Percentiles rank a stretch among this genome's conserved stretches.
Evolutionary conservation across 2,888 invertebrate genomes (phyloP).

Genomic region (Tetragonisca angustula): DNA sequence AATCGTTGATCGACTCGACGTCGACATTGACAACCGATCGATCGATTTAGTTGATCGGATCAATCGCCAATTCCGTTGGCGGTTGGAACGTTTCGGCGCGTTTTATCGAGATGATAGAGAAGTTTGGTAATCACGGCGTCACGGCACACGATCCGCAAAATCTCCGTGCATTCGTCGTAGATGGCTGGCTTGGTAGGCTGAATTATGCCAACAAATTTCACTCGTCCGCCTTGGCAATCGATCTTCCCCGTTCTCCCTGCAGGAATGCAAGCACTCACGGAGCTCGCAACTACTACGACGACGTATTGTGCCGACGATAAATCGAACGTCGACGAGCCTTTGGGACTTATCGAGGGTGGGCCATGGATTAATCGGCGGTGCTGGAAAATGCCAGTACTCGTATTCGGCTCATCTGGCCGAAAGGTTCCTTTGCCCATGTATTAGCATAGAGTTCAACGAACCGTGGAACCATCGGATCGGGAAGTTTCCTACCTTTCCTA

Average conservation of each 20-base stretch:
- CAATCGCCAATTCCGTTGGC: background rate
- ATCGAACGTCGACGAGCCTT: conserved; percentile 64
- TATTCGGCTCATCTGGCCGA: conserved; percentile 45
- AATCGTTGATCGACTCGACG: background rate
- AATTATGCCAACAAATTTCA: conserved; percentile 70
- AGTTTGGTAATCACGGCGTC: conserved; percentile 10
- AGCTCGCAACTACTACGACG: conserved; percentile 67
- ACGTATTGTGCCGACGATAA: conserved; percentile 69
- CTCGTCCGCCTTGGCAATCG: conserved; percentile 56
- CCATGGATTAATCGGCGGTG: conserved; percentile 59
- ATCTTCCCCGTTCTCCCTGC: conserved; percentile 53
- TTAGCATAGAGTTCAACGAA: conserved; percentile 12
- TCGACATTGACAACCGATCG: background rate
- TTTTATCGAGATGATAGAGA: conserved; percentile 12
- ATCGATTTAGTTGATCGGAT: background rate
- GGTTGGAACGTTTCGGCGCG: background rate
- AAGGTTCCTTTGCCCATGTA: conserved; percentile 23
- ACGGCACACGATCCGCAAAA: conserved; percentile 28
- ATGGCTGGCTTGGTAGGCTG: conserved; percentile 34
- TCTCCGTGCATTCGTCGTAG: conserved; percentile 20
- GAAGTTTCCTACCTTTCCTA: background rate
- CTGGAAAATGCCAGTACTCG: conserved; percentile 52
- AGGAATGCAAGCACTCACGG: conserved; percentile 57
- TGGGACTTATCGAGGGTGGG: conserved; percentile 58
- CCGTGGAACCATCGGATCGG: background rate